phyloP scores from a whole-genome alignment of 1,140 invertebrate species.

The Protaetia brevitarsis region DNA sequence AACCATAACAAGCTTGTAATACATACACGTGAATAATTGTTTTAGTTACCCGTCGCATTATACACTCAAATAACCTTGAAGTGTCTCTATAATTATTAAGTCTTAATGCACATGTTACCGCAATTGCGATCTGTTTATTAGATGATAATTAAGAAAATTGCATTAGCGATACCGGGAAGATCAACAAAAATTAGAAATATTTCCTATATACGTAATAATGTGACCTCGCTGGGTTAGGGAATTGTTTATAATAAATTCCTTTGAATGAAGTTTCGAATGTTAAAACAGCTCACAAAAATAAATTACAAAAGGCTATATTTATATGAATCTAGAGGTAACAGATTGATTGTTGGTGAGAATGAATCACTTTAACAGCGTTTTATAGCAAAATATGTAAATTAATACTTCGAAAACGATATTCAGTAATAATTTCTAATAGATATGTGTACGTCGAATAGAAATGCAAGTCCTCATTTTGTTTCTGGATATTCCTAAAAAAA shows the following conservation, averaged over 20 bases:
- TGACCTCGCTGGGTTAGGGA: not conserved
- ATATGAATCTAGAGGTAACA: too few relatives aligned
- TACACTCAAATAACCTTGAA: constrained; percentile 1
- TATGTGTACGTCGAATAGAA: too few relatives aligned
- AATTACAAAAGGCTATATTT: too few relatives aligned
- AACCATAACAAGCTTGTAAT: not conserved
- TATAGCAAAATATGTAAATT: too few relatives aligned
- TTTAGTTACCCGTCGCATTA: not conserved
- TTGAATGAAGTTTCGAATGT: not conserved
- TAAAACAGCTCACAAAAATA: too few relatives aligned
- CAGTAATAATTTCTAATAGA: too few relatives aligned
- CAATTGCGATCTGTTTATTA: constrained; percentile 16
- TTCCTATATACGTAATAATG: not conserved
- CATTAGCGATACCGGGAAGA: not conserved
- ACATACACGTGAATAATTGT: not conserved
- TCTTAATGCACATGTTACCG: not conserved
- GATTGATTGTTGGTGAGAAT: too few relatives aligned
- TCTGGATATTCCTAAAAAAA: too few relatives aligned
- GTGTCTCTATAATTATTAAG: constrained; percentile 1
- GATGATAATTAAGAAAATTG: constrained; percentile 9
- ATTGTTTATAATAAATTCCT: not conserved
- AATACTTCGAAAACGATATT: too few relatives aligned
- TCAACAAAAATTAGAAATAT: not conserved
- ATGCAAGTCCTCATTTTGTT: too few relatives aligned
- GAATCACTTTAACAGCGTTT: too few relatives aligned